Conservation (phyloP, 2,797 vertebrate species). For the Micromesistius poutassou region DNA sequence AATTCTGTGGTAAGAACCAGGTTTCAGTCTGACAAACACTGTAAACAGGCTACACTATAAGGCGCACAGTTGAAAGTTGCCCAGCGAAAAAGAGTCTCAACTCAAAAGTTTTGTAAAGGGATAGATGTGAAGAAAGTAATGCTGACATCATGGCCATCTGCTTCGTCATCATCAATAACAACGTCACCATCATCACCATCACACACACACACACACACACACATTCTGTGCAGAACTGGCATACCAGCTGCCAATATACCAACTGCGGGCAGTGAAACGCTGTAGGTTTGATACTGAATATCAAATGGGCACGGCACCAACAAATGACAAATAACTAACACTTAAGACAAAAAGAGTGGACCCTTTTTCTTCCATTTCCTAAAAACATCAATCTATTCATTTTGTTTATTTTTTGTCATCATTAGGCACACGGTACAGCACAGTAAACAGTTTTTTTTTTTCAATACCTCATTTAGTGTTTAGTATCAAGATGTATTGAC, state of each 20-base stretch:
- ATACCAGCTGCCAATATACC: slow-evolving; percentile 71
- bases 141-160: slow-evolving; percentile 14
- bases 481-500: slow-evolving; percentile 55
- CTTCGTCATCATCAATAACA: slow-evolving; percentile 31
- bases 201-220: neutral
- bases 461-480: slow-evolving; percentile 57
- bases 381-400: slow-evolving; percentile 41
- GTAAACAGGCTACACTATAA: slow-evolving; percentile 83
- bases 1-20: slow-evolving; percentile 22
- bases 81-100: slow-evolving; percentile 62
- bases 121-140: slow-evolving; percentile 45
- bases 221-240: slow-evolving; percentile 56
- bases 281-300: slow-evolving; percentile 46
- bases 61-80: slow-evolving; percentile 75
- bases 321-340: slow-evolving; percentile 14
- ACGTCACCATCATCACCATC: slow-evolving; percentile 2
- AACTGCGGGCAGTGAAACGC: slow-evolving; percentile 71
- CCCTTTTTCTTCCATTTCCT: slow-evolving; percentile 36
- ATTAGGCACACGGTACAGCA: slow-evolving; percentile 72
- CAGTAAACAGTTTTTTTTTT: slow-evolving; percentile 47
- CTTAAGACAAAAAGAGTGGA: slow-evolving; percentile 35
- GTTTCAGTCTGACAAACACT: slow-evolving; percentile 57
- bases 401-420: slow-evolving; percentile 17
- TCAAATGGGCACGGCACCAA: slow-evolving; percentile 44
- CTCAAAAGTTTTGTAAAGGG: slow-evolving; percentile 62